Evolutionary conservation across 2,113 vertebrate genomes (phyloP).

Genomic region (Trachemys scripta): DNA sequence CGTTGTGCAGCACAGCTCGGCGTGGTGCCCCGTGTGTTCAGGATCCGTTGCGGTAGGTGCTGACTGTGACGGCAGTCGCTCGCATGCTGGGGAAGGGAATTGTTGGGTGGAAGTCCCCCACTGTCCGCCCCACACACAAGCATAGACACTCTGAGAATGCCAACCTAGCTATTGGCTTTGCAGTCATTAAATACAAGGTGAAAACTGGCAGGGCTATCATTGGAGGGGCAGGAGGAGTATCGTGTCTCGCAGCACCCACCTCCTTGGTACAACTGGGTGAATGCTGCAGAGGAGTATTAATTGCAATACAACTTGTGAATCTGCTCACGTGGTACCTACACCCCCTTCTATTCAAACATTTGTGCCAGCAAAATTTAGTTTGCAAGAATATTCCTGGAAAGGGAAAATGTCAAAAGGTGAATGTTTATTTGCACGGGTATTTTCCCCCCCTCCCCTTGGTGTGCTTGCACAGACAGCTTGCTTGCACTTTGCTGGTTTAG

Average conservation of each 20-base stretch:
- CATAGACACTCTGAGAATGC: fast-evolving
- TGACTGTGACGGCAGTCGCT: not conserved
- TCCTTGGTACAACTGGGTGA: not conserved
- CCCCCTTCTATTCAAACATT: not conserved
- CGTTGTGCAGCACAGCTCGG: fast-evolving
- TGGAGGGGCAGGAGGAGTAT: not conserved
- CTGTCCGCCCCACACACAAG: not conserved
- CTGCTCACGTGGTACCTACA: not conserved
- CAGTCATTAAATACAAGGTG: not conserved
- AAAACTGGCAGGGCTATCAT: not conserved
- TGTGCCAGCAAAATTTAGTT: fast-evolving
- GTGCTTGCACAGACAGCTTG: not conserved
- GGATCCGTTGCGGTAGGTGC: fast-evolving
- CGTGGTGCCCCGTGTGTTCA: fast-evolving
- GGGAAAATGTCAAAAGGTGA: fast-evolving
- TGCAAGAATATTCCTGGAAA: not conserved
- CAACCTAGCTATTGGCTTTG: not conserved
- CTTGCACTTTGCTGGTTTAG: fast-evolving
- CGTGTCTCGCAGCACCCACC: not conserved
- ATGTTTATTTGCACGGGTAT: fast-evolving
- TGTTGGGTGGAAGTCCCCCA: not conserved
- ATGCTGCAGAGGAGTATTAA: not conserved
- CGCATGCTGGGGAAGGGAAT: fast-evolving
- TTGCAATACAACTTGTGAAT: not conserved
- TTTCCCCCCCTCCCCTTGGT: fast-evolving